phyloP scores from a whole-genome alignment of 2,797 vertebrate species.

The Enteromius fasciolatus region DNA sequence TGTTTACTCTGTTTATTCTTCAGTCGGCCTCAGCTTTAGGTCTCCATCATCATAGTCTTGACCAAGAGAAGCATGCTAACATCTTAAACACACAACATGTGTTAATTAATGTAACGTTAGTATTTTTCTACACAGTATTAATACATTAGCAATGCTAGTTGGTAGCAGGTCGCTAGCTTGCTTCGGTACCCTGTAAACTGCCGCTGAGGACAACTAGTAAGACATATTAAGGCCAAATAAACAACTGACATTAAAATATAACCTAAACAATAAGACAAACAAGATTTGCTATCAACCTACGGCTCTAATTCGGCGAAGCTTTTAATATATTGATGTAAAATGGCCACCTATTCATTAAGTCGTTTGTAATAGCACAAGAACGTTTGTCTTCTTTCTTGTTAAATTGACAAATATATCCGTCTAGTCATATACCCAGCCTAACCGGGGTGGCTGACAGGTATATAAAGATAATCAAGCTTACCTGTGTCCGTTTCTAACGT shows the following conservation, averaged over 20 bases:
- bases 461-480: not conserved
- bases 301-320: not conserved
- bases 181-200: constrained; percentile 4
- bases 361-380: constrained; percentile 33
- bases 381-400: not conserved
- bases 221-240: not conserved
- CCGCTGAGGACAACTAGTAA: not conserved
- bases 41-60: not conserved
- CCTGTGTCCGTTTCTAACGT: constrained; percentile 6
- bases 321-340: constrained; percentile 68
- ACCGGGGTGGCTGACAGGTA: not conserved
- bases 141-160: constrained; percentile 24
- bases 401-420: not conserved
- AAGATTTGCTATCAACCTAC: not conserved
- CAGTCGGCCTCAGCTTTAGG: not conserved
- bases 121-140: not conserved
- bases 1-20: not conserved
- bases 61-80: not conserved
- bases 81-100: not conserved
- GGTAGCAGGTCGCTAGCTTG: constrained; percentile 17
- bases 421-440: not conserved
- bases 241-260: not conserved
- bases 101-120: not conserved
- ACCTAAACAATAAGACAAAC: not conserved
- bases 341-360: constrained; percentile 80